Percentiles rank a stretch among this genome's conserved stretches.
These are phyloP conservation scores for Pogonus chalceus DNA, from an alignment of 1,140 invertebrate genomes.

Conservation along the genomic window DNA sequence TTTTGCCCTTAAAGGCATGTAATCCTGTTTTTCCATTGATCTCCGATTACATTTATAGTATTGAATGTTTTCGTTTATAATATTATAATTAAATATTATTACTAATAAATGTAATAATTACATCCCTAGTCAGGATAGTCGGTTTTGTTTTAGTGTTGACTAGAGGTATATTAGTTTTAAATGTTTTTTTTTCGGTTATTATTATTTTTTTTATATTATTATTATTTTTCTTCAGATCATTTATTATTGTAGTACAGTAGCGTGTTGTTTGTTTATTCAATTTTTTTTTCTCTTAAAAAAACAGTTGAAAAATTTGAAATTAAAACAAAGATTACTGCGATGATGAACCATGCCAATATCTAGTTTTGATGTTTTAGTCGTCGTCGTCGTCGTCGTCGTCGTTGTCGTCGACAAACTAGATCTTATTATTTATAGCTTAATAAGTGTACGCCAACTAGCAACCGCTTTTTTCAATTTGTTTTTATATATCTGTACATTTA, in stretches of 20 bases:
- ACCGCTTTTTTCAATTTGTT: background rate
- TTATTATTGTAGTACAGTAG: constrained; percentile 15
- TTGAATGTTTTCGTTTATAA: constrained; percentile 31
- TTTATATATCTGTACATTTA: background rate
- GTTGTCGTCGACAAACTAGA: no score
- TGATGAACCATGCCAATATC: no score
- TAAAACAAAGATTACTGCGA: no score
- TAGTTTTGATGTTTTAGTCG: no score
- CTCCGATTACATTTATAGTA: constrained; percentile 30
- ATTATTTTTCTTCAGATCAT: constrained; percentile 13
- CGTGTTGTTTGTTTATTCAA: constrained; percentile 12
- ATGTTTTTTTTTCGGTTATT: background rate
- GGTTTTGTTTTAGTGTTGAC: constrained; percentile 31
- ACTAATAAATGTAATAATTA: background rate
- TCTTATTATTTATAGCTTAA: background rate
- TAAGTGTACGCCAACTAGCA: background rate
- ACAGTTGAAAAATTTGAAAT: no score
- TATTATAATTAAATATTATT: constrained; percentile 12
- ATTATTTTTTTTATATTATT: constrained; percentile 19
- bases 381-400: no score
- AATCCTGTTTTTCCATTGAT: constrained; percentile 36
- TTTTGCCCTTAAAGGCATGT: constrained; percentile 28
- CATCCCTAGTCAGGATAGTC: constrained; percentile 34
- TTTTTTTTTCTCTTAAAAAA: no score
- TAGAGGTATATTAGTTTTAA: constrained; percentile 20